phyloP scores from a whole-genome alignment of 2,888 invertebrate genomes.

The Hyposoter dolosus region DNA sequence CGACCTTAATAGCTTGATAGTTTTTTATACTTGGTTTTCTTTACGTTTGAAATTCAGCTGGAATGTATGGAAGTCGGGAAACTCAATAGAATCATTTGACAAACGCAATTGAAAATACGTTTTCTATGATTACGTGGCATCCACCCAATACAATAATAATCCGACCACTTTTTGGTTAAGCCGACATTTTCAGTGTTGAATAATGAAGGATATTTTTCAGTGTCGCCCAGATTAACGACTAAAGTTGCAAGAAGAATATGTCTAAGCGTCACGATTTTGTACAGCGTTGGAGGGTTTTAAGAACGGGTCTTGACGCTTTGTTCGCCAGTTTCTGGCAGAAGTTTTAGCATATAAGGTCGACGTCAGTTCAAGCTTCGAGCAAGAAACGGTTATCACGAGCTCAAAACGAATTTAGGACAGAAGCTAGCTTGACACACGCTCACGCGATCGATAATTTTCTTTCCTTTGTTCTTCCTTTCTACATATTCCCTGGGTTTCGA shows the following conservation, averaged over 20 bases:
- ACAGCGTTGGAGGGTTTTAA: constrained; percentile 15
- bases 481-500: background rate
- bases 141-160: background rate
- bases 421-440: constrained; percentile 28
- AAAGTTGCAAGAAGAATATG: constrained; percentile 55
- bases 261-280: constrained; percentile 49
- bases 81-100: background rate
- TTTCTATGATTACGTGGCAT: background rate
- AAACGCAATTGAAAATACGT: background rate
- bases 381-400: constrained; percentile 22
- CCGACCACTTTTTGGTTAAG: background rate
- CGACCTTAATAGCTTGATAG: background rate
- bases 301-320: constrained; percentile 46
- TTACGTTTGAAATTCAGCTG: background rate
- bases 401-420: constrained; percentile 50
- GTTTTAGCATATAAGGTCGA: constrained; percentile 33
- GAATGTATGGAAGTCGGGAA: background rate
- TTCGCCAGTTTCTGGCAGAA: constrained; percentile 52
- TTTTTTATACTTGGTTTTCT: background rate
- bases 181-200: background rate
- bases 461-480: background rate
- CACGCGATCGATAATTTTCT: constrained; percentile 43
- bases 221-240: constrained; percentile 53
- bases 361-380: constrained; percentile 22
- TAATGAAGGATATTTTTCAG: constrained; percentile 30